phyloP scores from a whole-genome alignment of 2,888 invertebrate species.

The Melipona bicolor region DNA sequence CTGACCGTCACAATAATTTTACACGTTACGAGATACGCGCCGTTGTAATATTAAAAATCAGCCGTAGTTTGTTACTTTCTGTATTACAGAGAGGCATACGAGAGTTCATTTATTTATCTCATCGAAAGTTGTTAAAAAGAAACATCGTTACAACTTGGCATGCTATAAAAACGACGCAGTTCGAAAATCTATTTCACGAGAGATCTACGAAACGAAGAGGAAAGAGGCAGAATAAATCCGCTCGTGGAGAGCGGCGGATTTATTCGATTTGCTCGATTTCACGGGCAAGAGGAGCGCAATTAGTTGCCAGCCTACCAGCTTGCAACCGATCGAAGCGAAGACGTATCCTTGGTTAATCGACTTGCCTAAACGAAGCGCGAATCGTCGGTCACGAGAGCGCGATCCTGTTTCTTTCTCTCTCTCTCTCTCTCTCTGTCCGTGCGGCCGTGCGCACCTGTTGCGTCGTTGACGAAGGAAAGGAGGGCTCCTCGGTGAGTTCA shows the following conservation, averaged over 20 bases:
- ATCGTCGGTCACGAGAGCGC: conserved; percentile 35
- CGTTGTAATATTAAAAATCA: neutral
- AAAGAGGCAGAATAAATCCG: neutral
- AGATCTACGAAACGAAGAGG: neutral
- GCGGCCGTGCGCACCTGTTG: conserved; percentile 36
- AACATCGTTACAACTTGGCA: neutral
- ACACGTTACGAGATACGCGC: neutral
- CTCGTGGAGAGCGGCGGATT: neutral
- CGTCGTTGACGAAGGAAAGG: conserved; percentile 9
- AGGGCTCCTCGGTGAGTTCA: conserved; percentile 4
- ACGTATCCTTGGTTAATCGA: conserved; percentile 25
- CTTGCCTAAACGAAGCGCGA: conserved; percentile 39
- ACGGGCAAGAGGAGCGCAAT: conserved; percentile 45
- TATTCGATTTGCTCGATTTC: conserved; percentile 48
- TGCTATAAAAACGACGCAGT: neutral
- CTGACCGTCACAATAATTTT: neutral
- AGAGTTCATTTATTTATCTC: neutral
- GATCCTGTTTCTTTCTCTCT: neutral
- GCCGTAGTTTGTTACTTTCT: neutral
- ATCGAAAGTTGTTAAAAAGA: too few species aligned
- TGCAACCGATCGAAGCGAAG: conserved; percentile 27
- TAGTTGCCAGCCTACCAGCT: conserved; percentile 9
- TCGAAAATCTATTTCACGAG: neutral
- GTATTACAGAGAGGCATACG: neutral
- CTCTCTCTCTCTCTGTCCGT: too few species aligned